Evolutionary conservation across 92 coral and sea anemone genomes (phyloP).

Genomic region (Paramuricea clavata): DNA sequence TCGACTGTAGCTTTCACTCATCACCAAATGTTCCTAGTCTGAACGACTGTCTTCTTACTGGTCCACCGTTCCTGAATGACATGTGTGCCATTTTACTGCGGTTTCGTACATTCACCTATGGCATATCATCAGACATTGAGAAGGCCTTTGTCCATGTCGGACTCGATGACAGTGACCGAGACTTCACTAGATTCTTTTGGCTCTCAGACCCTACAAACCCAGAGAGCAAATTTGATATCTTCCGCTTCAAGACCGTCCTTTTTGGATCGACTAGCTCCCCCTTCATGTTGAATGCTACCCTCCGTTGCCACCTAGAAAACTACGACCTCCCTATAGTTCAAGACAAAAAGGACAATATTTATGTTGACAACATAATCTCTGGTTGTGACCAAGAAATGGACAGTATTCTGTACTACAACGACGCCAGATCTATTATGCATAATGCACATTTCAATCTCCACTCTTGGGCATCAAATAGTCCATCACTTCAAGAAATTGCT

Average conservation of each 20-base stretch:
- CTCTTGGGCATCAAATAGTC: conserved; percentile 65
- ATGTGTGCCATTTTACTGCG: conserved; percentile 20
- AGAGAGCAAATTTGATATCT: conserved; percentile 51
- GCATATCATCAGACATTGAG: conserved; percentile 60
- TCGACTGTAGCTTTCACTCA: neutral
- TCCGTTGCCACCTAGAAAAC: conserved; percentile 43
- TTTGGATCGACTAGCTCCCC: conserved; percentile 65
- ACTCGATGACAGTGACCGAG: conserved; percentile 57
- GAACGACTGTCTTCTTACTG: conserved; percentile 3
- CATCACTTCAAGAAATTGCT: conserved; percentile 32
- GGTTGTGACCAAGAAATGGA: conserved; percentile 41
- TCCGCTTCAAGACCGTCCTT: conserved; percentile 58
- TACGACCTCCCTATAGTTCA: conserved; percentile 39
- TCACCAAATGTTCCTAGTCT: neutral
- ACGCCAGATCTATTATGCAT: conserved; percentile 15
- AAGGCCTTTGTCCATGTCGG: conserved; percentile 65
- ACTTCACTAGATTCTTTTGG: conserved; percentile 71
- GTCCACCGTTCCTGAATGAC: conserved; percentile 20
- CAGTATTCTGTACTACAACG: conserved; percentile 19
- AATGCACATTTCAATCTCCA: conserved; percentile 1
- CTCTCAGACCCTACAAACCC: conserved; percentile 53
- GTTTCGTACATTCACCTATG: conserved; percentile 16
- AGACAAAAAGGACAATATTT: conserved; percentile 62
- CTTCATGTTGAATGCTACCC: conserved; percentile 63
- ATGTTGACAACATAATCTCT: conserved; percentile 66